Evolutionary conservation across 2,888 invertebrate species (phyloP).

Genomic region (Drosophila peninsularis): DNA sequence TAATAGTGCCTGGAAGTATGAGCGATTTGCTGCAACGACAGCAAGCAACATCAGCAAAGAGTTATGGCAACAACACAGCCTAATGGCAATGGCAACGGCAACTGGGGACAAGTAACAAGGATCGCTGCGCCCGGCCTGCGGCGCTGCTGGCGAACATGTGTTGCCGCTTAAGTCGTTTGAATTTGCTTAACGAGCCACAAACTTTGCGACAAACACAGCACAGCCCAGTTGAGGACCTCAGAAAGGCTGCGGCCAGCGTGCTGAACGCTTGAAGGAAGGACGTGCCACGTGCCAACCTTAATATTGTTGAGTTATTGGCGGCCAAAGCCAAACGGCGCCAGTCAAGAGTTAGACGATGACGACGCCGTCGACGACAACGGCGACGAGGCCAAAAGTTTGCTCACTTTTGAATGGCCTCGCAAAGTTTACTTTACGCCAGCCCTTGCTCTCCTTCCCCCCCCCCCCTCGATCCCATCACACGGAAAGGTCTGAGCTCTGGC

Average conservation of each 20-base stretch:
- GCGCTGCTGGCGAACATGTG: conserved; percentile 73
- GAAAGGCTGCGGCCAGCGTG: conserved; percentile 21
- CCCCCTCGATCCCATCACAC: background rate
- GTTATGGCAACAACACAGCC: conserved; percentile 36
- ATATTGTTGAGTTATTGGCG: conserved; percentile 80
- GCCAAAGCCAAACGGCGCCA: conserved; percentile 75
- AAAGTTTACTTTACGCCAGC: conserved; percentile 49
- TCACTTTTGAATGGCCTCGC: conserved; percentile 67
- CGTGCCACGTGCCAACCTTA: conserved; percentile 76
- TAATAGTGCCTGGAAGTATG: conserved; percentile 66
- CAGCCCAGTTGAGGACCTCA: conserved; percentile 6
- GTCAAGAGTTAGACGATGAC: conserved; percentile 72
- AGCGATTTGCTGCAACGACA: conserved; percentile 69
- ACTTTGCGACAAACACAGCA: conserved; percentile 77
- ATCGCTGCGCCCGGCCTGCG: conserved; percentile 3
- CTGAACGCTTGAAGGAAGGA: conserved; percentile 43
- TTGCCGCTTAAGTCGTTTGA: conserved; percentile 81
- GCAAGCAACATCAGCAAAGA: conserved; percentile 53
- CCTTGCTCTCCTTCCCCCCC: background rate
- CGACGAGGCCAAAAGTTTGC: conserved; percentile 69
- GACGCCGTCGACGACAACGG: conserved; percentile 3
- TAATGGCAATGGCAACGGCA: conserved; percentile 31
- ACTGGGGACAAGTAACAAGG: conserved; percentile 21
- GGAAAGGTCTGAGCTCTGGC: conserved; percentile 23
- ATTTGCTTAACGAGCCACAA: conserved; percentile 81